Evolutionary conservation across 2,888 invertebrate genomes (phyloP), one percentile per base, ranked within the genome.

Genomic region (Venustoraphidia nigricollis): DNA sequence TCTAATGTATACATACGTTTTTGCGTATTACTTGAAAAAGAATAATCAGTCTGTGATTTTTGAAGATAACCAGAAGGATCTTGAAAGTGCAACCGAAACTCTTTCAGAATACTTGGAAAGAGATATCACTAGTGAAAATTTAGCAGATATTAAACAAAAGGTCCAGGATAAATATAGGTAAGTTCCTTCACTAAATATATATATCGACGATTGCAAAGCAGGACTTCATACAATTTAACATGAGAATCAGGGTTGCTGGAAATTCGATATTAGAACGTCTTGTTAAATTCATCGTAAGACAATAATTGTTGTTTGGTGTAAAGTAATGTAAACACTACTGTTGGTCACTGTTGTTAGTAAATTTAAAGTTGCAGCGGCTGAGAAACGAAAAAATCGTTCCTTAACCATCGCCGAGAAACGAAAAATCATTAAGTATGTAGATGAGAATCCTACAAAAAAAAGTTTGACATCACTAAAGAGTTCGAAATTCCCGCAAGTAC

Each of bases 11-110:
- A 97, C 97, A 45, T 98, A 98, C 68, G 96, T 96, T 57, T 98
- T 98, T 77, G 97, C 97, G 60, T 98, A 93, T 72, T 98, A 97
- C 70, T 78, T 97, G 65, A 81, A 83, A 68, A 93, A 94, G 75
- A 97, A 93, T 75, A 97, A 98, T 75, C 96, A 97, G 72, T 92
- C 94, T 61, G 88, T 90, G 70, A 95, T 98, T 67, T 98, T 97
- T 69, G 96, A 97, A 78, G 93, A 91, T 70, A 96, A 96, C 78
- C 96, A 97, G 77, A 88, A 87, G 62, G 96, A 97, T 76, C 76
- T 97, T 60, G 97, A 98, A 73, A 87, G 87, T 60, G 94, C 97
- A 58, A 97, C 97, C 37, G 97, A 98, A 72, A 90, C 85, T 58
- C 77, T 98, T 56, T 95, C 95, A 27, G 96, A 95, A 72, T 96